Evolutionary conservation across 1,140 invertebrate species (phyloP).

Genomic region (Hylaeus volcanicus): DNA sequence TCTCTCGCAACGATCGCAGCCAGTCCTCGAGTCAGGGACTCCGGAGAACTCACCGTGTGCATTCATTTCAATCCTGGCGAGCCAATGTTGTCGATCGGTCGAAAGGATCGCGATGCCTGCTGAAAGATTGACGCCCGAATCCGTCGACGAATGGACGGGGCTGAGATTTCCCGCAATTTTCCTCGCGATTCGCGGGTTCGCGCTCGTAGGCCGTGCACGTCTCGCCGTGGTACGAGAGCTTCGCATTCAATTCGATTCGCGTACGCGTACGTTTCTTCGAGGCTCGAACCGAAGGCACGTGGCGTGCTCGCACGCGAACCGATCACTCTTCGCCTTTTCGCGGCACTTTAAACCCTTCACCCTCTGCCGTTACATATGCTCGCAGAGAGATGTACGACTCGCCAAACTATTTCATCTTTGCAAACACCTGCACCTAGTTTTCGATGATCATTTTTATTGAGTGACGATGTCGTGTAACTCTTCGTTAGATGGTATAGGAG

Average conservation of each 20-base stretch:
- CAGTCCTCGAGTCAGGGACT: no score
- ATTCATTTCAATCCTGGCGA: not conserved
- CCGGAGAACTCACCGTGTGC: no score
- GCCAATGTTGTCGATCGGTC: slow-evolving; percentile 59
- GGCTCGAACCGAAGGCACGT: slow-evolving; percentile 54
- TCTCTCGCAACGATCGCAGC: no score
- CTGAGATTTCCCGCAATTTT: slow-evolving; percentile 76
- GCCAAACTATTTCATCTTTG: no score
- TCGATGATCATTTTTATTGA: no score
- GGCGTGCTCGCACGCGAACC: slow-evolving; percentile 14
- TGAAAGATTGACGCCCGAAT: slow-evolving; percentile 78
- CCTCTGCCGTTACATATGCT: not conserved
- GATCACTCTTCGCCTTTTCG: not conserved
- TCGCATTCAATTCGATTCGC: slow-evolving; percentile 69
- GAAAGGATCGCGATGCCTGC: slow-evolving; percentile 74
- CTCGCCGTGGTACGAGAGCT: slow-evolving; percentile 60
- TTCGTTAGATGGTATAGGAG: no score
- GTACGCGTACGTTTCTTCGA: slow-evolving; percentile 50
- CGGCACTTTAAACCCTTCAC: not conserved
- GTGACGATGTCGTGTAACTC: no score
- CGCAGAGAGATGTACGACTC: no score
- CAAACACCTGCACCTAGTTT: no score
- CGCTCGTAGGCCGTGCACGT: slow-evolving; percentile 67
- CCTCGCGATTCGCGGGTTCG: slow-evolving; percentile 31
- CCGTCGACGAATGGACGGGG: slow-evolving; percentile 72